A percentile compares a stretch with the other conserved stretches of the same genome.
Conservation (phyloP, 2,113 vertebrate species). For the Aegotheles bennettii region DNA sequence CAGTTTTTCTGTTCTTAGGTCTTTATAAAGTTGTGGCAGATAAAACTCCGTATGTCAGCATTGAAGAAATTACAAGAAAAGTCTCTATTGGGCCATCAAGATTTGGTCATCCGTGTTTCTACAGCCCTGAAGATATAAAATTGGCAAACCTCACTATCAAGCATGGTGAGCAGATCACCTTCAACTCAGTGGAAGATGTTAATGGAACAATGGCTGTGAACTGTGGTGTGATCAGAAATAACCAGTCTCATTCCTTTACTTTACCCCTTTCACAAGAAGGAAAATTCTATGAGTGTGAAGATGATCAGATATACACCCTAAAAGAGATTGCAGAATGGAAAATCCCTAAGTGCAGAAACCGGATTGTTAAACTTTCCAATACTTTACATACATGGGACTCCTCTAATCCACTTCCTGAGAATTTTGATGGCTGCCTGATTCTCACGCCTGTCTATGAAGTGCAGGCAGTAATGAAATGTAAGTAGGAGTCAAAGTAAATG, state of each 20-base stretch:
- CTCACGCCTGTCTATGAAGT: constrained; percentile 83
- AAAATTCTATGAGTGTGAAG: constrained; percentile 80
- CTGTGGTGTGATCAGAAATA: constrained; percentile 68
- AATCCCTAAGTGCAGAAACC: constrained; percentile 75
- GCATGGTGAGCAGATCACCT: constrained; percentile 67
- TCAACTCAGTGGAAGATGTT: constrained; percentile 62
- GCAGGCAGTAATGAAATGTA: constrained; percentile 82
- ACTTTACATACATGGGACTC: constrained; percentile 42
- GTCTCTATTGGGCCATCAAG: constrained; percentile 70
- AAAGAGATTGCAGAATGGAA: constrained; percentile 84
- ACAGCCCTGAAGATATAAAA: constrained; percentile 62
- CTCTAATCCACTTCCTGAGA: constrained; percentile 63
- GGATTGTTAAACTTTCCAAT: constrained; percentile 73
- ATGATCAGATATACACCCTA: constrained; percentile 82
- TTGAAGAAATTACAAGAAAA: constrained; percentile 75
- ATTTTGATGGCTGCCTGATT: constrained; percentile 69
- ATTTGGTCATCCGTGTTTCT: constrained; percentile 74
- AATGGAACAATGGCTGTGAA: constrained; percentile 53
- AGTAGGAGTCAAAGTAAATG: constrained; percentile 60
- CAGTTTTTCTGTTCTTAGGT: constrained; percentile 67
- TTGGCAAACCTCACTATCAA: constrained; percentile 61
- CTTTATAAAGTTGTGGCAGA: constrained; percentile 81
- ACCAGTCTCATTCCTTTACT: constrained; percentile 59
- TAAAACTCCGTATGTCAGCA: constrained; percentile 71
- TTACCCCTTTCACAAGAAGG: constrained; percentile 76